A percentile compares a stretch with the other conserved stretches of the same genome.
Conservation (phyloP, 2,888 invertebrate species). For the Lasioglossum villosulum region DNA sequence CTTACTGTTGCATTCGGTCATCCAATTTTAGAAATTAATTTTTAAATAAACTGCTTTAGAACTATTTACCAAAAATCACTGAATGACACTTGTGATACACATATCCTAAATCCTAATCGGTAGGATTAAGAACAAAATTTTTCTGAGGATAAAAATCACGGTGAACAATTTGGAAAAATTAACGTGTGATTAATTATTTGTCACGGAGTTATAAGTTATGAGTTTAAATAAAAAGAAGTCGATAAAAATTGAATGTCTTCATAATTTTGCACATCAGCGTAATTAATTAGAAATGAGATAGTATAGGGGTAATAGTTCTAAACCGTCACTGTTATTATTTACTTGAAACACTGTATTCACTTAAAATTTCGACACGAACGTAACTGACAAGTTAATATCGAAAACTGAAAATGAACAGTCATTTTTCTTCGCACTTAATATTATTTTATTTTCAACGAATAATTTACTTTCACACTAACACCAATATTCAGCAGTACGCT, state of each 20-base stretch:
- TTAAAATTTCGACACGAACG: neutral
- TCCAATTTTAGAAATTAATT: no score
- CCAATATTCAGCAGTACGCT: neutral
- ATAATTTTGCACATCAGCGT: neutral
- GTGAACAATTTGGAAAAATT: no score
- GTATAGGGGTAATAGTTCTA: no score
- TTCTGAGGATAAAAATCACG: no score
- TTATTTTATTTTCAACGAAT: slow-evolving; percentile 25
- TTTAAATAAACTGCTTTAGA: no score
- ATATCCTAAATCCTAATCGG: no score
- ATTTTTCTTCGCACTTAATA: neutral
- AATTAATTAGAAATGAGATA: neutral
- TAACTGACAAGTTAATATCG: neutral
- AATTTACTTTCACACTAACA: slow-evolving; percentile 18
- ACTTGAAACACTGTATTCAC: neutral
- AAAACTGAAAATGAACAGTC: neutral
- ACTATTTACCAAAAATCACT: no score
- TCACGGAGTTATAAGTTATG: neutral
- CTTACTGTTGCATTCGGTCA: no score
- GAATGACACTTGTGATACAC: no score
- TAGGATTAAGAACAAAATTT: no score
- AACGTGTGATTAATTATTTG: no score
- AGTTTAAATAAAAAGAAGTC: neutral
- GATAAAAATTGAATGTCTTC: neutral
- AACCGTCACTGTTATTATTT: no score